phyloP scores from a whole-genome alignment of 2,888 invertebrate species.

The Gasteruption jaculator region DNA sequence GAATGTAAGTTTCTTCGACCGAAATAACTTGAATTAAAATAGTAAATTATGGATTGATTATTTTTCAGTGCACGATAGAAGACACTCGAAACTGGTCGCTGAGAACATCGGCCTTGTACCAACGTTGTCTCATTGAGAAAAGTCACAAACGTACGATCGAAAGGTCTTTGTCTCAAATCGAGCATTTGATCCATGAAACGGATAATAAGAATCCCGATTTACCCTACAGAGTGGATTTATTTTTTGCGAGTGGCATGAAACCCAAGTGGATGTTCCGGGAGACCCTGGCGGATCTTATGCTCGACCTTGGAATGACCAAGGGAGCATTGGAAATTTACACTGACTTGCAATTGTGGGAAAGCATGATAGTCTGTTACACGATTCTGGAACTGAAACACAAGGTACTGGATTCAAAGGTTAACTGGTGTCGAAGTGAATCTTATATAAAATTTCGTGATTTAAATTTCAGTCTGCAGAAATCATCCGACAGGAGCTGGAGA shows the following conservation, averaged over 20 bases:
- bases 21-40: slow-evolving; percentile 3
- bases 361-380: slow-evolving; percentile 88
- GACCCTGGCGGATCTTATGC: slow-evolving; percentile 72
- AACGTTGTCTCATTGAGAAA: slow-evolving; percentile 75
- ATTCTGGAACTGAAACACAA: slow-evolving; percentile 78
- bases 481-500: slow-evolving; percentile 73
- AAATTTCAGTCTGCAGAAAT: slow-evolving; percentile 74
- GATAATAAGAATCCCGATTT: slow-evolving; percentile 49
- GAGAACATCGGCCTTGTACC: slow-evolving; percentile 68
- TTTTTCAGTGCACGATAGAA: slow-evolving; percentile 47
- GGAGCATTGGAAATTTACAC: slow-evolving; percentile 77
- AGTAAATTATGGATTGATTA: slow-evolving; percentile 5
- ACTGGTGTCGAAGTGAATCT: neutral
- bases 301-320: slow-evolving; percentile 79
- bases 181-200: slow-evolving; percentile 66
- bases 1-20: slow-evolving; percentile 40
- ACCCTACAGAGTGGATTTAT: slow-evolving; percentile 54
- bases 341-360: slow-evolving; percentile 81
- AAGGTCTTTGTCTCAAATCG: slow-evolving; percentile 81
- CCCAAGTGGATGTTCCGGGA: slow-evolving; percentile 75
- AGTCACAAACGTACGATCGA: slow-evolving; percentile 79
- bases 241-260: slow-evolving; percentile 70
- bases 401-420: slow-evolving; percentile 45
- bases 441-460: slow-evolving; percentile 7
- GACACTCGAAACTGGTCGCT: slow-evolving; percentile 62